phyloP scores from a whole-genome alignment of 2,797 vertebrate genomes.

The Labeo calbasu region DNA sequence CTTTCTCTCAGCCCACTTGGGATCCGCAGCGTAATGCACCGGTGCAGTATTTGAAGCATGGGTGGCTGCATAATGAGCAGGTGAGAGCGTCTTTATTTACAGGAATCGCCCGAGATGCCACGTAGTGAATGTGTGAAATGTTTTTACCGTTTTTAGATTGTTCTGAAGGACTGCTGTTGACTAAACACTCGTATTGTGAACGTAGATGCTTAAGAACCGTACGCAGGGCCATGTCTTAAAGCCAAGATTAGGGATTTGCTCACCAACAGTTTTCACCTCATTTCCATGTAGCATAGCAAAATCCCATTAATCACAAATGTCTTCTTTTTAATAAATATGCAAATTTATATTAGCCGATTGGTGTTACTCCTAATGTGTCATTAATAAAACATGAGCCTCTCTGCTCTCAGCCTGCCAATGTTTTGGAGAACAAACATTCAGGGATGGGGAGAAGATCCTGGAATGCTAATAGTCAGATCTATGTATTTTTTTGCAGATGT shows the following conservation, averaged over 20 bases:
- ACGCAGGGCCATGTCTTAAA: conserved; percentile 36
- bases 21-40: conserved; percentile 55
- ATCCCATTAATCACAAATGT: conserved; percentile 83
- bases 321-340: conserved; percentile 84
- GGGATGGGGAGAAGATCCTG: conserved; percentile 43
- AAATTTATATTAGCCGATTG: conserved; percentile 80
- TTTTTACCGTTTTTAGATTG: background rate
- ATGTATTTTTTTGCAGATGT: background rate
- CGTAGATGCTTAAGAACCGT: conserved; percentile 21
- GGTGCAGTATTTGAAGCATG: conserved; percentile 41
- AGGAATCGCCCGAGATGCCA: background rate
- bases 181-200: conserved; percentile 14
- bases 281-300: conserved; percentile 73
- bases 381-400: conserved; percentile 81
- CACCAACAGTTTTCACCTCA: conserved; percentile 60
- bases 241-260: conserved; percentile 61
- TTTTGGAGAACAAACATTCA: conserved; percentile 66
- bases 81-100: conserved; percentile 19
- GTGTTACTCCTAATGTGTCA: conserved; percentile 78
- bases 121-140: background rate
- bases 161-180: background rate
- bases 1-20: conserved; percentile 54
- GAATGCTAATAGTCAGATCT: conserved; percentile 46
- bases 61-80: conserved; percentile 48
- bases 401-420: conserved; percentile 64